Conservation (phyloP, 2,797 vertebrate species). For the Gallirallus australis region DNA sequence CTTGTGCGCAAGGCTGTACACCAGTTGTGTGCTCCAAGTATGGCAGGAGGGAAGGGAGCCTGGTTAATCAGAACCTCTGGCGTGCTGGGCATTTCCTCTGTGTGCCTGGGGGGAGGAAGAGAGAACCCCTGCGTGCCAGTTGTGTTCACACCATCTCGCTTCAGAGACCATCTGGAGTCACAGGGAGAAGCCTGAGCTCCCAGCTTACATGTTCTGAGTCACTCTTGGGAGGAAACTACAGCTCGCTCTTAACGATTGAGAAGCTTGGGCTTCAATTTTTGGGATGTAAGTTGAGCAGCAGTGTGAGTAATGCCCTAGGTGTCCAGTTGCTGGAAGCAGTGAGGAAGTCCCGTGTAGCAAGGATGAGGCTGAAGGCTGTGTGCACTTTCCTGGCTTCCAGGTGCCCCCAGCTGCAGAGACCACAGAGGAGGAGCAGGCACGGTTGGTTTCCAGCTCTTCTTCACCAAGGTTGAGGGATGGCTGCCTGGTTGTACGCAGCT, state of each 20-base stretch:
- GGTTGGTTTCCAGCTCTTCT: not conserved
- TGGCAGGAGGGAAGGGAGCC: not conserved
- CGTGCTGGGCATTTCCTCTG: not conserved
- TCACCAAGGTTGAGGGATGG: not conserved
- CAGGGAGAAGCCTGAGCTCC: not conserved
- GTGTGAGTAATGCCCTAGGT: not conserved
- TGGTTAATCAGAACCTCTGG: not conserved
- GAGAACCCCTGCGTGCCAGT: accelerated
- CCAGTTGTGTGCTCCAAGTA: not conserved
- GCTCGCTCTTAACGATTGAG: not conserved
- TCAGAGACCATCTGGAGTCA: not conserved
- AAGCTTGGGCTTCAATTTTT: not conserved
- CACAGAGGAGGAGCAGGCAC: not conserved
- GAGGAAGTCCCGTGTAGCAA: not conserved
- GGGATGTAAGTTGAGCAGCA: not conserved
- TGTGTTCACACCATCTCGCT: not conserved
- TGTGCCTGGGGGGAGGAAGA: not conserved
- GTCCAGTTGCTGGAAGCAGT: not conserved
- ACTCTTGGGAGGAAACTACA: not conserved
- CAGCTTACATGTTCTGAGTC: not conserved
- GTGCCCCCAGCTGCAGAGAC: accelerated
- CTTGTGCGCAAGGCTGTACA: constrained; percentile 11
- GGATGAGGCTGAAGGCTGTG: not conserved
- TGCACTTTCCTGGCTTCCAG: not conserved
- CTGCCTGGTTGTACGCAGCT: not conserved